phyloP scores from a whole-genome alignment of 2,113 vertebrate species.

The Charina bottae region DNA sequence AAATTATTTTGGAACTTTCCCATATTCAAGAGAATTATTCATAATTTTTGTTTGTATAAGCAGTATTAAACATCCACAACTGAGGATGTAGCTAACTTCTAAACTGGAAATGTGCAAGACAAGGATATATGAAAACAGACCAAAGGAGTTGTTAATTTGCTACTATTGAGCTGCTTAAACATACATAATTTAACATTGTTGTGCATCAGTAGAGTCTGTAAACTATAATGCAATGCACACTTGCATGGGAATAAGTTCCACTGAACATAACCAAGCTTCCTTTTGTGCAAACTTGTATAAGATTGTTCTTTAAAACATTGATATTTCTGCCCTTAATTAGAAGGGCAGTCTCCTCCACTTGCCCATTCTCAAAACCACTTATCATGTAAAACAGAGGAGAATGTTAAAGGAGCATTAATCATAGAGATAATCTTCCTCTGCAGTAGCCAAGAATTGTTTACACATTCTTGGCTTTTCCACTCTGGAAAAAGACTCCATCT shows the following conservation, averaged over 20 bases:
- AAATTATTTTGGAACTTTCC: conserved; percentile 59
- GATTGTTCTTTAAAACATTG: conserved; percentile 5
- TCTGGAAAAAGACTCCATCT: conserved; percentile 30
- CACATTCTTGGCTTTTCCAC: conserved; percentile 38
- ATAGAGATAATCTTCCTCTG: conserved; percentile 40
- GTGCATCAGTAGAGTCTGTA: background rate
- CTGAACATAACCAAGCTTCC: background rate
- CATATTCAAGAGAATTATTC: conserved; percentile 50
- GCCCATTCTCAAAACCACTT: conserved; percentile 28
- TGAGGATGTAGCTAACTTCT: conserved; percentile 17
- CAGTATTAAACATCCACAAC: conserved; percentile 52
- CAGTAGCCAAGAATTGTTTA: conserved; percentile 27
- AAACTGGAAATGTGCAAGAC: conserved; percentile 50
- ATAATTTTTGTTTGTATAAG: conserved; percentile 43
- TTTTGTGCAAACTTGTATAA: background rate
- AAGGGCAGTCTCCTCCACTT: conserved; percentile 39
- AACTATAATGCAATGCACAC: background rate
- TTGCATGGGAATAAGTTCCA: background rate
- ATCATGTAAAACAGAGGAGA: conserved; percentile 43
- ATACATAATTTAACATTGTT: conserved; percentile 17
- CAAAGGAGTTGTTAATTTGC: background rate
- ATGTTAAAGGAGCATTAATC: conserved; percentile 30
- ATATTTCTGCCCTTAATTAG: conserved; percentile 21
- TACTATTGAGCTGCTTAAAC: background rate
- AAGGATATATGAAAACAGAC: conserved; percentile 52